phyloP scores from a whole-genome alignment of 1,140 invertebrate species.

The Piezodorus guildinii region DNA sequence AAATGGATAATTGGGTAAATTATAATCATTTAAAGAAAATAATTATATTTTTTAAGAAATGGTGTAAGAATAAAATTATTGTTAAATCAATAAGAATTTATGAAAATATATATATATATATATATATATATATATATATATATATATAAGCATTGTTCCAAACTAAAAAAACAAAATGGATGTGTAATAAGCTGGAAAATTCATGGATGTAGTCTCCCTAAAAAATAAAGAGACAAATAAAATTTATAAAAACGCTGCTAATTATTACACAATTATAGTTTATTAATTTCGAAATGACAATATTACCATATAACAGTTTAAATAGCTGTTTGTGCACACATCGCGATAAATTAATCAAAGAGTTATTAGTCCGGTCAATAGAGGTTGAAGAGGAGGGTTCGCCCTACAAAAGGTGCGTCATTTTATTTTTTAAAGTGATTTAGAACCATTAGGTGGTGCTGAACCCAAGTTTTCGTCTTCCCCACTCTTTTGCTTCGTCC shows the following conservation, averaged over 20 bases:
- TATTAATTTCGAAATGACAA: neutral
- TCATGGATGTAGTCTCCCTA: neutral
- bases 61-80: neutral
- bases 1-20: slow-evolving; percentile 41
- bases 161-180: no score
- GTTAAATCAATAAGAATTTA: neutral
- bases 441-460: no score
- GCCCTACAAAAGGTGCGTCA: no score
- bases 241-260: no score
- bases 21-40: neutral
- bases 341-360: neutral
- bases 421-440: no score
- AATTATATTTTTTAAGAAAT: neutral
- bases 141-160: no score
- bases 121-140: neutral
- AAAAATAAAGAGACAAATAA: no score
- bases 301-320: neutral
- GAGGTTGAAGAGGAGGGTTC: neutral
- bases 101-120: neutral
- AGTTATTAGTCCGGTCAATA: neutral
- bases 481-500: no score
- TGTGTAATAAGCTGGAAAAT: neutral
- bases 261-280: neutral
- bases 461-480: no score
- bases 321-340: neutral